Percentiles rank a stretch among this genome's conserved stretches.
Conservation (phyloP, 2,113 vertebrate species). For the Triplophysa siluroides region DNA sequence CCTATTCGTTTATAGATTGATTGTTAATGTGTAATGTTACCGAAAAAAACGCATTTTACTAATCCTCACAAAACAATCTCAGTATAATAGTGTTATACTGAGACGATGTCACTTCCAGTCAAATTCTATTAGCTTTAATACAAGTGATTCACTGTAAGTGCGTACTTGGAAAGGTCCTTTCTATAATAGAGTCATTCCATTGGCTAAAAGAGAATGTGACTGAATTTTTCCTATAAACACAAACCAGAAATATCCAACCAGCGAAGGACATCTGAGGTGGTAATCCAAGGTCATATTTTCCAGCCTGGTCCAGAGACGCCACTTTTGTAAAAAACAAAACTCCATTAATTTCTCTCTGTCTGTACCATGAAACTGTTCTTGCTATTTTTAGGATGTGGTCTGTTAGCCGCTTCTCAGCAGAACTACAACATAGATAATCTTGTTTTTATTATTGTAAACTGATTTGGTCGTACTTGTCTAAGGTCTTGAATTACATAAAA, state of each 20-base stretch:
- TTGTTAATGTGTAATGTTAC: too few species aligned
- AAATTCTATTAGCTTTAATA: neutral
- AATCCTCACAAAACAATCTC: neutral
- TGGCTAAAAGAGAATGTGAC: slow-evolving; percentile 42
- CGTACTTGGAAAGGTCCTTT: neutral
- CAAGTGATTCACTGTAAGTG: neutral
- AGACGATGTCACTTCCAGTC: neutral
- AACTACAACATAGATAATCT: neutral
- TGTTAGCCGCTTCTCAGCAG: neutral
- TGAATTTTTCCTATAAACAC: slow-evolving; percentile 59
- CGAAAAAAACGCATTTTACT: too few species aligned
- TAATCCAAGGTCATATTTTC: slow-evolving; percentile 46
- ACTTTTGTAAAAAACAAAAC: neutral
- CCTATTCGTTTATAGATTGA: too few species aligned
- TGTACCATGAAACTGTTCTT: slow-evolving; percentile 4
- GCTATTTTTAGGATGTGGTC: neutral
- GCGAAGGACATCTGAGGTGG: slow-evolving; percentile 6
- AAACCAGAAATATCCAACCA: slow-evolving; percentile 20
- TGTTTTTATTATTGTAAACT: neutral
- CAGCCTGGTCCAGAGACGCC: slow-evolving; percentile 15
- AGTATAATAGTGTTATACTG: neutral
- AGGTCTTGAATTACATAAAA: neutral
- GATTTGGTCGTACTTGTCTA: neutral
- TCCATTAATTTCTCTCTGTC: slow-evolving; percentile 25
- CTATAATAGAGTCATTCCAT: slow-evolving; percentile 2